Base-by-base conservation (phyloP, 1,140 invertebrate genomes). In the Eumaeus atala region DNA sequence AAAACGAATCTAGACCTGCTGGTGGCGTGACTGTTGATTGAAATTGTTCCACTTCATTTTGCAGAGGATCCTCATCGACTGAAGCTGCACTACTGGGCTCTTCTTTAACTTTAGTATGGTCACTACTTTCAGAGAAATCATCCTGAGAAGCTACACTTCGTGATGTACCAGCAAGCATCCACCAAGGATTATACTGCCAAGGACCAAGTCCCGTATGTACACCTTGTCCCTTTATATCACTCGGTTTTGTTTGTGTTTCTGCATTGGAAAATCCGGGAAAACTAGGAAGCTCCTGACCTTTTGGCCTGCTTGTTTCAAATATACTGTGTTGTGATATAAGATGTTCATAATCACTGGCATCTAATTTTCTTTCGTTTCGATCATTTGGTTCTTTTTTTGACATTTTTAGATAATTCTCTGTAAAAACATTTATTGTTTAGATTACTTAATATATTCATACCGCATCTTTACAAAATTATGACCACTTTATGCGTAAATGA, bases 151-250 rank as follows among this genome's bases (percentile, higher is more conserved):
- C 79, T 10, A 75, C 68, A 58, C 66, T 77, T 48, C 84, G 62
- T 6, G 87, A 88, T 3, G 87, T 88, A 51, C 85, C 77, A 3
- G 87, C 87, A 4, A 88, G 69, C 87, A 88, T 88, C 87, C 87
- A 88, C 87, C 87, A 88, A n/a, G 87, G 87, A 54, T 87, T 88
- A 51, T 88, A 88, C 51, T 88, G 87, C 87, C 87, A 88, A 16
- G 84, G 68, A 9, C 84, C 78, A 48, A 88, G 51, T 9, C 78
- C 80, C 18, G 80, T 55, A 51, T 87, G 84, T 7, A 72, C 66
- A 4, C 62, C 53, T 52, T 85, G 79, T 18, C 66, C 66, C 59
- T 84, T 80, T 49, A 86, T 64, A 56, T 84, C 82, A 67, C 76
- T 80, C 48, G 71, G 56, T 64, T 88, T 88, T 52, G 85, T 87